Conservation (phyloP, 2,888 invertebrate species). For the Zygaena filipendulae region DNA sequence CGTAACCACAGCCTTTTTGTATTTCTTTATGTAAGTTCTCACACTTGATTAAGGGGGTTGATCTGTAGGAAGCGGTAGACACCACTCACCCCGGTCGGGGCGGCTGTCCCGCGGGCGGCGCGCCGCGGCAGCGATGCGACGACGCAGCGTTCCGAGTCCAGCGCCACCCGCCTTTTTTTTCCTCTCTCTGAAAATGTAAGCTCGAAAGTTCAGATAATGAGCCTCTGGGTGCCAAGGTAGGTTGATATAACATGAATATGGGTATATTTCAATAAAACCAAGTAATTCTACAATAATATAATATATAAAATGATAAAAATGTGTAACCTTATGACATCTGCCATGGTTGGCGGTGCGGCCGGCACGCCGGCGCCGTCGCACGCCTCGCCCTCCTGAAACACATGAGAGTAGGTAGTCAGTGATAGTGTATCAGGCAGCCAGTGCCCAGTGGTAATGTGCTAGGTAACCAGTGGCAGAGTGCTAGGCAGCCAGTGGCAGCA, state of each 20-base stretch:
- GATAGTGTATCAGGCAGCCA: not conserved
- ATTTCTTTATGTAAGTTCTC: no score
- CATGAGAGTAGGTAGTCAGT: not conserved
- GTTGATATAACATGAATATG: no score
- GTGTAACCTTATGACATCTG: slow-evolving; percentile 64
- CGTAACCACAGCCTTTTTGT: no score
- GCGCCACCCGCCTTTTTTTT: slow-evolving; percentile 60
- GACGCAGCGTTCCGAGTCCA: slow-evolving; percentile 52
- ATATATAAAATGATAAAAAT: no score
- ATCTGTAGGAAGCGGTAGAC: no score
- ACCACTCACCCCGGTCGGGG: slow-evolving; percentile 41
- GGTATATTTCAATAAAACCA: no score
- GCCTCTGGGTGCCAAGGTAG: no score
- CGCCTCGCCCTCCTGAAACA: slow-evolving; percentile 54
- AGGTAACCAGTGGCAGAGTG: no score
- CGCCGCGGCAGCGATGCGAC: slow-evolving; percentile 49
- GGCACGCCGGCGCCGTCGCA: slow-evolving; percentile 44
- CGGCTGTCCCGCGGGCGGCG: slow-evolving; percentile 39
- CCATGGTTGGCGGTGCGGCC: slow-evolving; percentile 61
- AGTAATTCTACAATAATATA: not conserved
- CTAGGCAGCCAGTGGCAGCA: no score
- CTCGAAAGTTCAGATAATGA: no score
- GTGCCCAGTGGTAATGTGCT: no score
- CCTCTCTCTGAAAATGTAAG: slow-evolving; percentile 51
- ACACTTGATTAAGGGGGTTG: no score